A percentile compares a stretch with the other conserved stretches of the same genome.
phyloP scores from a whole-genome alignment of 1,140 invertebrate genomes.

The Listronotus bonariensis region DNA sequence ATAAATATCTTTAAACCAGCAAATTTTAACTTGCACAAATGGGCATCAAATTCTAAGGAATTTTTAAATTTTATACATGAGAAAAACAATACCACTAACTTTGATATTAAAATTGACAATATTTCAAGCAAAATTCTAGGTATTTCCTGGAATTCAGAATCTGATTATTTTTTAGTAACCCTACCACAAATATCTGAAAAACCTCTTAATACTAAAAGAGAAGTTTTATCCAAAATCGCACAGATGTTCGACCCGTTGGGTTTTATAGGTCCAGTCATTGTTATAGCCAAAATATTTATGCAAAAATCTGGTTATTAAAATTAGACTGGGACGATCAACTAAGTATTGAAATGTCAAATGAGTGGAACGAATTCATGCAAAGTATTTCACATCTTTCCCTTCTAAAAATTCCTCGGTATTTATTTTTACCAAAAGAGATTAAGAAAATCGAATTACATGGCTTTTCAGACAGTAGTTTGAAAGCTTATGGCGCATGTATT shows the following conservation, averaged over 20 bases:
- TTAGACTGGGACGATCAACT: constrained; percentile 48
- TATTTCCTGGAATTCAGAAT: constrained; percentile 30
- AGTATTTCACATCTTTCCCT: too few relatives aligned
- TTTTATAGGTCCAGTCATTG: constrained; percentile 43
- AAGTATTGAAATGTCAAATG: too few relatives aligned
- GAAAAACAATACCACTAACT: background rate
- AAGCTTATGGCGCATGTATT: too few relatives aligned
- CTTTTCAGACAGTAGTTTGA: too few relatives aligned
- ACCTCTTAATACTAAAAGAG: constrained; percentile 20
- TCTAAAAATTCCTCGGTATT: too few relatives aligned
- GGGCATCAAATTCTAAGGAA: constrained; percentile 51
- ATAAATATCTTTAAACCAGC: constrained; percentile 13
- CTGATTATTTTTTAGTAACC: too few relatives aligned
- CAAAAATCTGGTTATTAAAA: constrained; percentile 37
- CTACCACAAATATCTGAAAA: too few relatives aligned
- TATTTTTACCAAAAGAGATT: too few relatives aligned
- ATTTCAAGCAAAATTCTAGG: constrained; percentile 25
- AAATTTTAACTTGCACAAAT: constrained; percentile 15
- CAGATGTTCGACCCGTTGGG: constrained; percentile 46
- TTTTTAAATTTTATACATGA: constrained; percentile 41
- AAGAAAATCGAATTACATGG: too few relatives aligned
- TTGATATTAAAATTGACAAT: too few relatives aligned
- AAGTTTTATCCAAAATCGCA: constrained; percentile 38
- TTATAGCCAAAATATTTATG: constrained; percentile 45
- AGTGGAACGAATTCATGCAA: too few relatives aligned